These are phyloP conservation scores for Carettochelys insculpta DNA, from an alignment of 2,113 vertebrate genomes.

Conservation along the genomic window DNA sequence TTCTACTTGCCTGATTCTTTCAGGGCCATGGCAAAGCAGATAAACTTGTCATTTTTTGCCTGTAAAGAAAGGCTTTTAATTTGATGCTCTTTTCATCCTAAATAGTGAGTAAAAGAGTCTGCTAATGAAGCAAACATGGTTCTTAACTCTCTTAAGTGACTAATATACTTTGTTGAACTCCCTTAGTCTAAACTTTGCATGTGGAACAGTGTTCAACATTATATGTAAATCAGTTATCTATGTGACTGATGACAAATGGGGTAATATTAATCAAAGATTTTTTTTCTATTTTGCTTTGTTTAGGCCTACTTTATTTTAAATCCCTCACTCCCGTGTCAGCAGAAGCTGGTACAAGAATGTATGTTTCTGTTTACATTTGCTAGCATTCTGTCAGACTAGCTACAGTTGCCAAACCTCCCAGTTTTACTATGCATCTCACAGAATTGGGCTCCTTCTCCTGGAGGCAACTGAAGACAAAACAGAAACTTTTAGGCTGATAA, in stretches of 20 bases:
- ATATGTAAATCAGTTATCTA: not conserved
- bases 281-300: not conserved
- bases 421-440: no score
- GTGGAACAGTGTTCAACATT: not conserved
- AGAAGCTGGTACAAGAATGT: no score
- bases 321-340: no score
- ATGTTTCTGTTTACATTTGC: no score
- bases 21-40: not conserved
- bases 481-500: no score
- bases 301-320: not conserved
- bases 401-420: no score
- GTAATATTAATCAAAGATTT: not conserved
- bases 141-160: not conserved
- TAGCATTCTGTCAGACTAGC: no score
- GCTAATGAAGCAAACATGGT: not conserved
- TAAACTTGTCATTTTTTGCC: not conserved
- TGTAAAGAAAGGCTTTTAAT: not conserved
- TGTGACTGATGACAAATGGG: not conserved
- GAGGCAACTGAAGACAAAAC: no score
- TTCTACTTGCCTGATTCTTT: not conserved
- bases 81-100: not conserved
- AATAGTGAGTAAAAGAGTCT: not conserved
- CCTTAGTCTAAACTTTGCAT: not conserved
- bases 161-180: not conserved
- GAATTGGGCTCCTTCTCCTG: no score